Evolutionary conservation across 2,888 invertebrate species (phyloP), one percentile per base, ranked within the genome.

Genomic region (Phortica magna): DNA sequence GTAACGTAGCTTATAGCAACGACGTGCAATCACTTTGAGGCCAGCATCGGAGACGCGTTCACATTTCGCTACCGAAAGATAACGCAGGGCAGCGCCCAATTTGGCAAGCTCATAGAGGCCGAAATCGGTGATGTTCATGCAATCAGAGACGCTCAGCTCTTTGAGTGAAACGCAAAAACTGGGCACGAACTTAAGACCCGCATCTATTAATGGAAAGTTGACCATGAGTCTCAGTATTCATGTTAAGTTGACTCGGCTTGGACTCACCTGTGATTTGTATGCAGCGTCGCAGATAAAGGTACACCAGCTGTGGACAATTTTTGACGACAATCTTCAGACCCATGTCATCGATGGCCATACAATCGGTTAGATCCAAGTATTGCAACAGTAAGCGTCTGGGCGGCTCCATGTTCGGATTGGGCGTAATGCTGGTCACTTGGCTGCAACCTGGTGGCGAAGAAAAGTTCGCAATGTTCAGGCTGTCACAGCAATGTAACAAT

Each of bases 21-120:
- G 94, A 57, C 96, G 93, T 0, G 97, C 97, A 7, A 98, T 94
- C 55, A 97, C 96, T 83, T 96, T 95, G 2, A 98, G 93, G 0
- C 98, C 98, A 0, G 97, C 97, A 90, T 98, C 98, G 55, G 96
- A 97, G 2, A 98, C 96, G 91, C 96, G 95, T 82, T 97, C 97
- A 92, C 98, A 98, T 92, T 98, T 98, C 22, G 98, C 98, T 41
- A 98, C 97, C 41, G 98, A 98, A 14, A 98, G 94, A 92, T 98
- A 98, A 19, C 98, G 94, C 80, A 98, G 92, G n/a, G 96, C 96
- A 0, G 96, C 96, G 1, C 97, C 97, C 39, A 98, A 92, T 88
- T 97, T 96, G 10, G 98, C 97, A 78, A 98, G 92, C 92, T 98
- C 98, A 89, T 97, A 96, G 48, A 98, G 93, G 0, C 98, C 98